Evolutionary conservation across 1,140 invertebrate genomes (phyloP), one percentile per base, ranked within the genome.

Genomic region (Elymnias hypermnestra): DNA sequence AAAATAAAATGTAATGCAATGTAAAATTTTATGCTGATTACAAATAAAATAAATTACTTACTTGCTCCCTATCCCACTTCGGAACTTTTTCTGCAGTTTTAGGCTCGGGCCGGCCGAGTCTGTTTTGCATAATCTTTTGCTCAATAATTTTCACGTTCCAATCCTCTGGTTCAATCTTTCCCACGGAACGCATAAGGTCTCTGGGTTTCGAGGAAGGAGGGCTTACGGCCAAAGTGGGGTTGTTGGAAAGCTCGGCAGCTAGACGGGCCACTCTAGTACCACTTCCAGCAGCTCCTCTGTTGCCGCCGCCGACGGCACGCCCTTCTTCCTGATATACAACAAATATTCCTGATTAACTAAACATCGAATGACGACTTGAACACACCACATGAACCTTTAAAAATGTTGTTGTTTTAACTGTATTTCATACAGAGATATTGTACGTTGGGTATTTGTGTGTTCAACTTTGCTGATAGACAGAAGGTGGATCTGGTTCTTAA

Each of bases 111-210:
- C 90, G 88, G 10, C 92, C 91, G 64, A 93, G 89, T 73, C 93
- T 93, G 57, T 93, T 96, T 74, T 96, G 93, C 61, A 93, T 90
- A 4, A 96, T 95, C 86, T 97, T 96, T 61, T 95, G 94, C 65
- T 97, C 95, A 14, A 97, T 95, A 73, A 95, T 91, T 53, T 94
- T 94, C 2, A 97, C 91, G 81, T 97, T 96, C 96, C 96, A 98
- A 83, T 98, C 96, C 26, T 90, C 94, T 53, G 92, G 92, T 65
- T 96, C 94, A 40, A 97, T 94, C 87, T 95, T 95, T 57, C 94
- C 95, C 49, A 97, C 95, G 10, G 94, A 93, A 41, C 95, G 88
- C 68, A 95, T 87, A 29, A 97, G 85, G 82, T 96, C 95, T 83
- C 93, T 94, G 0, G 94, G 94, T 71, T 95, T 96, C 59, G 94